These are phyloP conservation scores for Atrina japonica DNA, from an alignment of 2,888 invertebrate genomes.

Conservation along the genomic window DNA sequence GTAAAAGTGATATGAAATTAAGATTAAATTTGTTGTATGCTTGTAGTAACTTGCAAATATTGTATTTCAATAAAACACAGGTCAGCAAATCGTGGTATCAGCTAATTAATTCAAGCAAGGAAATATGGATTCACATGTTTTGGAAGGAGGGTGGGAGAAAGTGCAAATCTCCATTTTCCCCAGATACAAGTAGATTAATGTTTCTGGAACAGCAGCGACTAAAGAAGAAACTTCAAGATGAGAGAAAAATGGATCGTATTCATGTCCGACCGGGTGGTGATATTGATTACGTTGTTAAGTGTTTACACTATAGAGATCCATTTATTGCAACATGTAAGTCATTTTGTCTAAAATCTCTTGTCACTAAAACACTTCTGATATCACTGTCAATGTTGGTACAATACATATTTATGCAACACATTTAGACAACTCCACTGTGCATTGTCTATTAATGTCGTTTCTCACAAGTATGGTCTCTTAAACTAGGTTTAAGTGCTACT, in stretches of 20 bases:
- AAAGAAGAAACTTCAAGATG: not conserved
- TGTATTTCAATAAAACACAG: too few species aligned
- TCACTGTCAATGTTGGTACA: too few species aligned
- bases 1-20: too few species aligned
- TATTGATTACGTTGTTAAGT: constrained; percentile 3
- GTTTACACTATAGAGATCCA: constrained; percentile 7
- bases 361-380: too few species aligned
- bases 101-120: constrained; percentile 13
- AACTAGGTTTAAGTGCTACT: too few species aligned
- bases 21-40: too few species aligned
- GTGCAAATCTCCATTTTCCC: not conserved
- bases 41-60: too few species aligned
- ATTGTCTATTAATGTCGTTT: too few species aligned
- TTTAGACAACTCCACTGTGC: too few species aligned
- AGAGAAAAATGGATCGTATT: not conserved
- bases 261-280: constrained; percentile 2
- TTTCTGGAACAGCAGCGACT: not conserved
- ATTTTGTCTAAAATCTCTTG: too few species aligned
- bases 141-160: constrained; percentile 14
- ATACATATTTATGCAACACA: too few species aligned
- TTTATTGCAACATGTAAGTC: constrained; percentile 11
- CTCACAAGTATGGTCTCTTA: too few species aligned
- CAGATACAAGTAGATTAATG: not conserved
- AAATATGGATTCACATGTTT: constrained; percentile 20
- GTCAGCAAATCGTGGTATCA: constrained; percentile 23